Evolutionary conservation across 2,797 vertebrate genomes (phyloP).

Genomic region (Sebastes oblongus): DNA sequence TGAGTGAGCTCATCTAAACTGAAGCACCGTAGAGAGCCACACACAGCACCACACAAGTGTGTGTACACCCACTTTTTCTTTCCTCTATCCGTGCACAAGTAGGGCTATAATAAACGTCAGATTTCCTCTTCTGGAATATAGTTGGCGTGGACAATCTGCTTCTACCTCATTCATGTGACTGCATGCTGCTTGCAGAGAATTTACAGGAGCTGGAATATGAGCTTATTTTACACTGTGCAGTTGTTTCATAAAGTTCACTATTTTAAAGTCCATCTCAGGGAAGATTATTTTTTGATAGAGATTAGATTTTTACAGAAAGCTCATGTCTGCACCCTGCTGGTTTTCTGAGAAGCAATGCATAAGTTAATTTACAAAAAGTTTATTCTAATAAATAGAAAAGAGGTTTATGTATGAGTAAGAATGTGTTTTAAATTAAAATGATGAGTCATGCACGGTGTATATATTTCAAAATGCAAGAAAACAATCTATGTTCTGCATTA

Average conservation of each 20-base stretch:
- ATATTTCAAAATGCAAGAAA: background rate
- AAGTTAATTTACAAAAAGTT: slow-evolving; percentile 6
- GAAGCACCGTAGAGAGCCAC: slow-evolving; percentile 54
- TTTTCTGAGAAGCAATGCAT: slow-evolving; percentile 62
- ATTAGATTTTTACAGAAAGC: slow-evolving; percentile 73
- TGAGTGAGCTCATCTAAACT: slow-evolving; percentile 78
- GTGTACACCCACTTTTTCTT: slow-evolving; percentile 68
- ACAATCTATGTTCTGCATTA: slow-evolving; percentile 24
- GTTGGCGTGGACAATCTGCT: slow-evolving; percentile 14
- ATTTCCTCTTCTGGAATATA: slow-evolving; percentile 40
- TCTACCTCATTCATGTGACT: background rate
- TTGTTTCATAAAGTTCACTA: slow-evolving; percentile 46
- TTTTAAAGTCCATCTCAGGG: slow-evolving; percentile 37
- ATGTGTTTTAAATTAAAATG: slow-evolving; percentile 5
- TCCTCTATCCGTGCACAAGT: slow-evolving; percentile 54
- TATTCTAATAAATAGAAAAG: background rate
- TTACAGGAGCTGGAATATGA: background rate
- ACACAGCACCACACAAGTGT: slow-evolving; percentile 62
- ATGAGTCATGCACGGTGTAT: background rate
- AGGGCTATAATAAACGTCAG: slow-evolving; percentile 58
- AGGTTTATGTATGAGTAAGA: background rate
- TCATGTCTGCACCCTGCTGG: slow-evolving; percentile 92
- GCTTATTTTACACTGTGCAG: background rate
- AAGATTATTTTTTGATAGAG: slow-evolving; percentile 57
- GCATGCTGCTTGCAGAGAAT: background rate